These are phyloP conservation scores for Takifugu bimaculatus DNA, from an alignment of 2,113 vertebrate species.

Conservation along the genomic window DNA sequence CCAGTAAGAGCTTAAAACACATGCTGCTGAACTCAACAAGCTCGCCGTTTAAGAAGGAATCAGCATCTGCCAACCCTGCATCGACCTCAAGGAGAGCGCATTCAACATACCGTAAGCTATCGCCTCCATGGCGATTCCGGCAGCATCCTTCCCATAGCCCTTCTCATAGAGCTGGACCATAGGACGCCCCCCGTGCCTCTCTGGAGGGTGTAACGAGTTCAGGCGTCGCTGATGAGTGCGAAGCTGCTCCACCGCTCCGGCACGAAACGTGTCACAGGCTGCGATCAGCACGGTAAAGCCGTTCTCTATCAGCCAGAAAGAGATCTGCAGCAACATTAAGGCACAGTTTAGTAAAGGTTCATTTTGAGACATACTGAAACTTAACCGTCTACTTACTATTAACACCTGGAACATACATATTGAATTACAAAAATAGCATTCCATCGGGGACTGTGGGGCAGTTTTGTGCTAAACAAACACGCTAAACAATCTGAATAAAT, in stretches of 20 bases:
- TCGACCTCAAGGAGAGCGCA: background rate
- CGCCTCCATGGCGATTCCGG: constrained; percentile 97
- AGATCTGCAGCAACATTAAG: constrained; percentile 77
- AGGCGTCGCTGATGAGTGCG: constrained; percentile 93
- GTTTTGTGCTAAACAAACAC: too few relatives aligned
- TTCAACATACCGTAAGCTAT: constrained; percentile 83
- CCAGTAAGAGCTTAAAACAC: too few relatives aligned
- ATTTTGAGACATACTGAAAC: too few relatives aligned
- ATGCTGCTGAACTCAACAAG: background rate
- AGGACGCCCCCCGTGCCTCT: constrained; percentile 77
- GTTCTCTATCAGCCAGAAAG: constrained; percentile 95
- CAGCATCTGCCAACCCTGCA: background rate
- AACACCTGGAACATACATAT: too few relatives aligned
- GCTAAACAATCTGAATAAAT: too few relatives aligned
- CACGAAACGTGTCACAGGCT: constrained; percentile 94
- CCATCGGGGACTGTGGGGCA: too few relatives aligned
- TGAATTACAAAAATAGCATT: too few relatives aligned
- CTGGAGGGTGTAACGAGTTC: constrained; percentile 86
- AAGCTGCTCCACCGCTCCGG: constrained; percentile 95
- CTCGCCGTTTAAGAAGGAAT: too few relatives aligned
- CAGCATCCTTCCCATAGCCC: constrained; percentile 96
- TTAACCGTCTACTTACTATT: too few relatives aligned
- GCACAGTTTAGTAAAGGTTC: background rate
- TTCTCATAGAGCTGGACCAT: constrained; percentile 96
- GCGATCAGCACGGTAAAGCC: constrained; percentile 94